Percentiles rank a stretch among this genome's conserved stretches.
These are phyloP conservation scores for Dyspetes luteomarginatus DNA, from an alignment of 2,888 invertebrate genomes.

Conservation along the genomic window DNA sequence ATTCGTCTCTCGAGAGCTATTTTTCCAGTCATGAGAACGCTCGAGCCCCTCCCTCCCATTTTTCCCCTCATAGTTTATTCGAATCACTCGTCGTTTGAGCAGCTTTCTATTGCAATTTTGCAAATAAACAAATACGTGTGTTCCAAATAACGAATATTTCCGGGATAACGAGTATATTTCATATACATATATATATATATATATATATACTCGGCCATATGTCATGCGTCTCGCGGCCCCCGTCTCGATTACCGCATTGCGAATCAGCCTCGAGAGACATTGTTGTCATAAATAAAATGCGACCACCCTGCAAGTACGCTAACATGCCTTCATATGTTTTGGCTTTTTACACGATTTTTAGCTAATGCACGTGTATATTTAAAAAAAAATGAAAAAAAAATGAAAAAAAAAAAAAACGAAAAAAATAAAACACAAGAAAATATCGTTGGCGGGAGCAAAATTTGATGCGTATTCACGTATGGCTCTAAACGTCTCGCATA, in stretches of 20 bases:
- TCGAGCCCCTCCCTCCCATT: constrained; percentile 12
- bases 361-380: constrained; percentile 52
- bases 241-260: constrained; percentile 63
- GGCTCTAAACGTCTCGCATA: constrained; percentile 57
- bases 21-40: constrained; percentile 37
- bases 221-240: constrained; percentile 48
- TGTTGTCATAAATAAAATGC: constrained; percentile 66
- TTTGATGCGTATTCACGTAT: constrained; percentile 58
- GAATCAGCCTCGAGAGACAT: constrained; percentile 43
- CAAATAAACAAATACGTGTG: constrained; percentile 42
- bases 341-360: constrained; percentile 77
- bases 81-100: constrained; percentile 52
- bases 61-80: constrained; percentile 56
- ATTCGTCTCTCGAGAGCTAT: constrained; percentile 51
- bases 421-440: constrained; percentile 19
- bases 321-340: constrained; percentile 83
- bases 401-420: constrained; percentile 9
- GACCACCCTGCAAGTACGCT: constrained; percentile 55
- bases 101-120: constrained; percentile 61
- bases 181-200: constrained; percentile 40
- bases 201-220: constrained; percentile 20
- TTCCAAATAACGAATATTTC: constrained; percentile 10
- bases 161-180: constrained; percentile 42
- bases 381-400: constrained; percentile 41
- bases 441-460: constrained; percentile 60